Base-by-base conservation (phyloP, 1,140 invertebrate genomes). In the Drosophila sp. region DNA sequence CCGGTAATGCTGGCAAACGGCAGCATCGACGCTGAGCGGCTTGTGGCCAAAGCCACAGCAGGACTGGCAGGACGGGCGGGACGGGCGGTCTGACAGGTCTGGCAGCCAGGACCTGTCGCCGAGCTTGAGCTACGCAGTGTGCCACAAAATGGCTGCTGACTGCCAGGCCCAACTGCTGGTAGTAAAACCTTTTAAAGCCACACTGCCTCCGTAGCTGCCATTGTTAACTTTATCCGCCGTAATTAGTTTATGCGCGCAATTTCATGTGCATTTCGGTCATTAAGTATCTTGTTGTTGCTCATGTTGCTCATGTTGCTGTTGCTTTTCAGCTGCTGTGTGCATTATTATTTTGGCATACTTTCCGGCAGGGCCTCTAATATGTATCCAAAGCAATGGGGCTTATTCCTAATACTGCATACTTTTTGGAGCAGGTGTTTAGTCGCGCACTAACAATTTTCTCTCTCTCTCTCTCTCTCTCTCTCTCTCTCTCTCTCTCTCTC, bases 161-260 rank as follows among this genome's bases (percentile, higher is more conserved):
- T 32, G 72, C 57, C 27, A 38, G 76, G 56, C 40, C 57, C 61
- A 51, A 58, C 65, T 45, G 58, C 71, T 72, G 43, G 61, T 21
- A 73, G 56, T 71, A 58, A 70, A 63, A 63, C 74, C 62, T 64
- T 83, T 57, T 45, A 32, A 78, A 72, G 67, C 73, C 48, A 84
- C 48, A 51, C 53, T 41, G 48, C 38, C 40, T 13, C 36, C 50
- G 57, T 36, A 13, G 73, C 63, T 57, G 48, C 67, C 72, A 80
- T 89, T 89, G 83, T 89, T 89, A 89, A 89, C 76, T 83, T 89
- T 89, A 89, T 89, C 84, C 83, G 57, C 40, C 76, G 84, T 89
- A 89, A 89, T 89, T 89, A 89, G 83, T 89, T 89, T 89, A 89
- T 89, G 83, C 76, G 79, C 79, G 70, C 83, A 89, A 89, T 89